Evolutionary conservation across 2,888 invertebrate genomes (phyloP).

Genomic region (Linyphia triangularis): DNA sequence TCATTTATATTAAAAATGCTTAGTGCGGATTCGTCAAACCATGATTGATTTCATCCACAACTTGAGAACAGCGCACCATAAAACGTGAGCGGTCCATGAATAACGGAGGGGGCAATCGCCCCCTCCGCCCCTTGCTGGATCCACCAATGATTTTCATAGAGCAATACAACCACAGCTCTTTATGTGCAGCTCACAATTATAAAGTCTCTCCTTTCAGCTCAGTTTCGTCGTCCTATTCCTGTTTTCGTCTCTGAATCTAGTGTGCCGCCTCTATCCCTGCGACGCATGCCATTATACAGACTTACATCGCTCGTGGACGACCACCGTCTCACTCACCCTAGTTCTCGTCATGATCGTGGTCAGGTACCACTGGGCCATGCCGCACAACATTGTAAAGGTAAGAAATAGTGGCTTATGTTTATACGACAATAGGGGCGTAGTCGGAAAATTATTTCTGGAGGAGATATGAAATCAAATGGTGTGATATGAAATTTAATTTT

Average conservation of each 20-base stretch:
- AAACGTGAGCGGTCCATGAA: too few relatives aligned
- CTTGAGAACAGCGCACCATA: too few relatives aligned
- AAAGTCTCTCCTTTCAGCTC: neutral
- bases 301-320: neutral
- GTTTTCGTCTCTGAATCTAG: neutral
- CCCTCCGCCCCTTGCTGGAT: too few relatives aligned
- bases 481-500: neutral
- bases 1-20: too few relatives aligned
- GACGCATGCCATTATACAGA: neutral
- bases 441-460: too few relatives aligned
- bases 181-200: too few relatives aligned
- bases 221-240: neutral
- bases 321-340: neutral
- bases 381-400: slow-evolving; percentile 18
- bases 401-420: neutral
- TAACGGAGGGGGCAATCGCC: too few relatives aligned
- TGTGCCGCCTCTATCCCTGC: neutral
- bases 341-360: neutral
- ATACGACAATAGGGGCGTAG: neutral
- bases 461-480: too few relatives aligned
- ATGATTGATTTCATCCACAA: too few relatives aligned
- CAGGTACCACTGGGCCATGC: slow-evolving; percentile 14
- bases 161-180: too few relatives aligned
- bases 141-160: too few relatives aligned
- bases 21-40: too few relatives aligned